Base-by-base conservation (phyloP, 2,113 vertebrate species). In the Neolamprologus fasciatus region DNA sequence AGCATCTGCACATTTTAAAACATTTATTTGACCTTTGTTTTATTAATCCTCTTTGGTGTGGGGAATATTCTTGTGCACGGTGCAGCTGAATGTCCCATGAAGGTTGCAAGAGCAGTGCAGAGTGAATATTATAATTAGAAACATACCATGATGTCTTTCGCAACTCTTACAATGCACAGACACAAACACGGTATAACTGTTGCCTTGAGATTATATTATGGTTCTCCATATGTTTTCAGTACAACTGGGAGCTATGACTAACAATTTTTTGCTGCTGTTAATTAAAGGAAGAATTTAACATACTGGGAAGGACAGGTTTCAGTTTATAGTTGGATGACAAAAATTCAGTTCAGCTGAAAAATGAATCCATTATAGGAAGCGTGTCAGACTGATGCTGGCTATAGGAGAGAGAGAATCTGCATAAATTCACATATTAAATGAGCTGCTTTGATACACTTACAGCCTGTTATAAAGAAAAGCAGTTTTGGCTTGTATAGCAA, bases 1-100 rank as follows among this genome's bases (percentile, higher is more conserved):
- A 87, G 61, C 45, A 23, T 63, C 86, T 83, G 83, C 63, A 73
- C 40, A 31, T 80, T 71, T 82, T 91, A 5, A 83, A 90, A 85
- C 35, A 88, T 80, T 33, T 3, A 86, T 91, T 66, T 85, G 45
- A 89, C 45, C 58, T 79, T 47, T 92, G 80, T 91, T 92, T 91
- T 92, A 92, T 90, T 94, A 82, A 91, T 91, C 86, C 26, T 92
- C 86, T 90, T 93, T 85, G 47, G 80, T 86, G 84, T 76, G 82
- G 87, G 86, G 81, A 88, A 89, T 86, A 71, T 91, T 93, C 68
- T 89, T 89, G 83, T 28, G 84, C n/a, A 81, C 4, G 14, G 31
- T 85, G 28, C 73, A 88, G 86, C 81, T 87, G 66, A 87, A 71
- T 81, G 63, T 47, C 16, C 42, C 71, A 89, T 92, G 90, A 91